Evolutionary conservation across 2,113 vertebrate genomes (phyloP).

Genomic region (Pelodiscus sinensis): DNA sequence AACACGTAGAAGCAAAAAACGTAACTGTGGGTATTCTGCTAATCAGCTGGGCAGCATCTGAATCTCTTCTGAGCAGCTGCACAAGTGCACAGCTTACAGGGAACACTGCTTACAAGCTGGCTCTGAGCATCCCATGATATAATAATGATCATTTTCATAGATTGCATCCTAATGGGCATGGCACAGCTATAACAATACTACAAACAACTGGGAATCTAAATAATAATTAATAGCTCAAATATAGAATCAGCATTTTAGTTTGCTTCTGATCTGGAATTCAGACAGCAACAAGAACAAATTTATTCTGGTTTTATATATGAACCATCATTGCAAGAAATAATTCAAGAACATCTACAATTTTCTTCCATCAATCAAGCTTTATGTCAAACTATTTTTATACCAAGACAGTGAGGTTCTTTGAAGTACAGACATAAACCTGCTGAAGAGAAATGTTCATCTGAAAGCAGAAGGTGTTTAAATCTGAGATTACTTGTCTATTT

Average conservation of each 20-base stretch:
- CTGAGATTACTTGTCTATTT: conserved; percentile 17
- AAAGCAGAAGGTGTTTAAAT: conserved; percentile 33
- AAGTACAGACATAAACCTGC: conserved; percentile 54
- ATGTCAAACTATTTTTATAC: conserved; percentile 63
- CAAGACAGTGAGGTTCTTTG: conserved; percentile 60
- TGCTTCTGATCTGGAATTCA: conserved; percentile 54
- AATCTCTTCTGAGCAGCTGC: too few relatives aligned
- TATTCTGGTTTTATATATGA: conserved; percentile 39
- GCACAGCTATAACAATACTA: background rate
- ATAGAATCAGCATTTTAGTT: conserved; percentile 48
- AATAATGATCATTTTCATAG: background rate
- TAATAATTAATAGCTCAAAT: conserved; percentile 55
- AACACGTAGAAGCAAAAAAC: too few relatives aligned
- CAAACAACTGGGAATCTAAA: conserved; percentile 3
- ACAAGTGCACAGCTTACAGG: too few relatives aligned
- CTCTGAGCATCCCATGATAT: background rate
- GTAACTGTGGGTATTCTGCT: too few relatives aligned
- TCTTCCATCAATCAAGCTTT: conserved; percentile 56
- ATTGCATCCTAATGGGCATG: conserved; percentile 42
- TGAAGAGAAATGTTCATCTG: conserved; percentile 36
- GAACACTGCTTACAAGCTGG: background rate
- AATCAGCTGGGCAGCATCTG: too few relatives aligned
- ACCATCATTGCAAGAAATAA: conserved; percentile 62
- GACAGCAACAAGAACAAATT: conserved; percentile 13
- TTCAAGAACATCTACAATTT: conserved; percentile 42